Conservation (phyloP, 2,888 invertebrate species). For the Panopea generosa region DNA sequence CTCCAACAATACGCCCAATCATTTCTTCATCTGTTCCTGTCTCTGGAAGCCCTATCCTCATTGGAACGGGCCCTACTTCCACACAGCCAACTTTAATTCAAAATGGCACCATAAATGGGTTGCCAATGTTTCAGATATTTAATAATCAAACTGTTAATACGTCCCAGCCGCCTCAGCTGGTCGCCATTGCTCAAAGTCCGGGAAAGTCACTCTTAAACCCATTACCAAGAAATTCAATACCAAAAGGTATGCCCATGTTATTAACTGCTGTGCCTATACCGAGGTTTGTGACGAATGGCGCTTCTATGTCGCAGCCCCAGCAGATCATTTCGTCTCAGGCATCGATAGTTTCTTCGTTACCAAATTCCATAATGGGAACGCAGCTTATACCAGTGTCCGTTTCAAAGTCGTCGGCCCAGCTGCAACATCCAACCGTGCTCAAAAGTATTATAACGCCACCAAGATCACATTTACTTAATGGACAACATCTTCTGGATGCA, state of each 20-base stretch:
- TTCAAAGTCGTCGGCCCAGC: constrained; percentile 4
- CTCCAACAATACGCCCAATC: constrained; percentile 18
- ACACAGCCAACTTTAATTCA: constrained; percentile 51
- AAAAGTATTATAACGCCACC: constrained; percentile 20
- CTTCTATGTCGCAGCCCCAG: too few relatives aligned
- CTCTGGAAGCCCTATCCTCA: constrained; percentile 15
- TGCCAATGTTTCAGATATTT: constrained; percentile 57
- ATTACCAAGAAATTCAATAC: constrained; percentile 37
- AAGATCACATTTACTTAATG: constrained; percentile 40
- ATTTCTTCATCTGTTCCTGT: not conserved
- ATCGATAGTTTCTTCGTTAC: not conserved
- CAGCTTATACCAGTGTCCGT: constrained; percentile 5
- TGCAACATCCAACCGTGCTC: constrained; percentile 25
- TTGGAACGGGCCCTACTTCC: constrained; percentile 14
- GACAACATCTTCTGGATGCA: constrained; percentile 38
- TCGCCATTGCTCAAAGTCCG: constrained; percentile 49
- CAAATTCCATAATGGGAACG: not conserved
- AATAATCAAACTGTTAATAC: constrained; percentile 28
- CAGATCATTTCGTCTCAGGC: not conserved
- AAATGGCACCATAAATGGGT: constrained; percentile 52
- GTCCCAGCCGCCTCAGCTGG: constrained; percentile 44
- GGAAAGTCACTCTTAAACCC: constrained; percentile 29
- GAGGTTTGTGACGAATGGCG: not conserved
- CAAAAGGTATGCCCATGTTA: constrained; percentile 44
- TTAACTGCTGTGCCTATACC: constrained; percentile 44